phyloP scores from a whole-genome alignment of 2,888 invertebrate species.

The Pristionchus maxplancki region DNA sequence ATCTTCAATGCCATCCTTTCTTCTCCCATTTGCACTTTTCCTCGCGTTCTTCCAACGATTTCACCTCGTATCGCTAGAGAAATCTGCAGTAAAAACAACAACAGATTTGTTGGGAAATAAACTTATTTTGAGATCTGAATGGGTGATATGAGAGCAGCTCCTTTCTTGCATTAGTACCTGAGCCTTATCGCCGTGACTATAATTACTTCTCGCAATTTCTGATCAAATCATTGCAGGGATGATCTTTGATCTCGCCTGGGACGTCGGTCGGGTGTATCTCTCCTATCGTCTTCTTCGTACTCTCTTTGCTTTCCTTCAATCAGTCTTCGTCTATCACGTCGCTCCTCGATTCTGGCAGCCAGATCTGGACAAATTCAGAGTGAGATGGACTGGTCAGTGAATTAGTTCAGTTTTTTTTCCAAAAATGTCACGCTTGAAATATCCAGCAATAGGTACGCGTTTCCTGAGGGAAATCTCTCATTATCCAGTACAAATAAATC shows the following conservation, averaged over 20 bases:
- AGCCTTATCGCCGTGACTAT: too few relatives aligned
- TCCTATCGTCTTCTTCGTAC: slow-evolving; percentile 62
- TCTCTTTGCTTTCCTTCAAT: slow-evolving; percentile 68
- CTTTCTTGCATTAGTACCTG: too few relatives aligned
- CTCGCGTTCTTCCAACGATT: not conserved
- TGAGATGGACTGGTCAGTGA: slow-evolving; percentile 71
- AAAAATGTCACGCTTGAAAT: too few relatives aligned
- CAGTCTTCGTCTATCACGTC: slow-evolving; percentile 70
- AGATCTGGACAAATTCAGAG: slow-evolving; percentile 63
- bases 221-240: too few relatives aligned
- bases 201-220: too few relatives aligned
- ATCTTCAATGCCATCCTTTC: not conserved
- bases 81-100: not conserved
- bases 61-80: not conserved
- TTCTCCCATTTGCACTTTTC: not conserved
- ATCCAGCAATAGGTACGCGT: too few relatives aligned
- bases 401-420: not conserved
- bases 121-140: not conserved
- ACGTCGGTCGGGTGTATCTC: slow-evolving; percentile 11
- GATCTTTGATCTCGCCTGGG: slow-evolving; percentile 28
- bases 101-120: not conserved
- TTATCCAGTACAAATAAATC: too few relatives aligned
- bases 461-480: too few relatives aligned
- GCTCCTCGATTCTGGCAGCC: slow-evolving; percentile 71
- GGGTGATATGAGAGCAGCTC: not conserved